phyloP scores from a whole-genome alignment of 2,888 invertebrate species.

The Lissocephala sabroskyi region DNA sequence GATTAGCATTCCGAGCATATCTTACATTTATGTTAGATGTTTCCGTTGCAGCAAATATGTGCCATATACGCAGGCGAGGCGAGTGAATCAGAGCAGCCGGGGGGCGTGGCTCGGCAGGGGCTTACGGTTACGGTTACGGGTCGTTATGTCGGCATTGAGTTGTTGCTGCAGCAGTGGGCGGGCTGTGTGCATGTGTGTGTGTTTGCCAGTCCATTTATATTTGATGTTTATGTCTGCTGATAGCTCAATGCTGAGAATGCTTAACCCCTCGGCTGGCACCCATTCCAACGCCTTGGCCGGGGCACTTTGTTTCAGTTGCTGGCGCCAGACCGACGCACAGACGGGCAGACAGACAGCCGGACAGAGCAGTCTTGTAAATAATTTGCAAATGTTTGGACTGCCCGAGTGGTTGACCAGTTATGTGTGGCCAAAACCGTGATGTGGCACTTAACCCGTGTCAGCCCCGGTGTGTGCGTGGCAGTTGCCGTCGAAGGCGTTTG shows the following conservation, averaged over 20 bases:
- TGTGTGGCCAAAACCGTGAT: slow-evolving; percentile 48
- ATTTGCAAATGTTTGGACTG: slow-evolving; percentile 39
- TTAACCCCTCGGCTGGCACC: no score
- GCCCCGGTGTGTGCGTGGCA: no score
- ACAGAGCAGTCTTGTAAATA: slow-evolving; percentile 30
- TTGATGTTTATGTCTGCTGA: slow-evolving; percentile 55
- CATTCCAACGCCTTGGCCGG: neutral
- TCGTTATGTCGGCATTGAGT: slow-evolving; percentile 58
- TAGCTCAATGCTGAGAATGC: slow-evolving; percentile 27
- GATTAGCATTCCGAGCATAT: slow-evolving; percentile 68
- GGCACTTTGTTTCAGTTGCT: neutral
- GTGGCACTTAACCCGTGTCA: slow-evolving; percentile 13
- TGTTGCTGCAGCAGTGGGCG: slow-evolving; percentile 22
- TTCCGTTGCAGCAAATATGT: slow-evolving; percentile 58
- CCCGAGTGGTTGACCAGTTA: slow-evolving; percentile 44
- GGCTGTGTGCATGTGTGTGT: slow-evolving; percentile 9
- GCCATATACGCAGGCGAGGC: neutral
- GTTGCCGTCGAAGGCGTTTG: no score
- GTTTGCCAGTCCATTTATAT: slow-evolving; percentile 51
- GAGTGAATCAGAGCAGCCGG: neutral
- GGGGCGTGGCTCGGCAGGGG: slow-evolving; percentile 22
- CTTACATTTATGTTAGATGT: slow-evolving; percentile 63
- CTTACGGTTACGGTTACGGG: slow-evolving; percentile 64
- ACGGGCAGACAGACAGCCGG: slow-evolving; percentile 2
- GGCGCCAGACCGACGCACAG: neutral